phyloP scores from a whole-genome alignment of 2,797 vertebrate genomes.

The Naso thynnoides region DNA sequence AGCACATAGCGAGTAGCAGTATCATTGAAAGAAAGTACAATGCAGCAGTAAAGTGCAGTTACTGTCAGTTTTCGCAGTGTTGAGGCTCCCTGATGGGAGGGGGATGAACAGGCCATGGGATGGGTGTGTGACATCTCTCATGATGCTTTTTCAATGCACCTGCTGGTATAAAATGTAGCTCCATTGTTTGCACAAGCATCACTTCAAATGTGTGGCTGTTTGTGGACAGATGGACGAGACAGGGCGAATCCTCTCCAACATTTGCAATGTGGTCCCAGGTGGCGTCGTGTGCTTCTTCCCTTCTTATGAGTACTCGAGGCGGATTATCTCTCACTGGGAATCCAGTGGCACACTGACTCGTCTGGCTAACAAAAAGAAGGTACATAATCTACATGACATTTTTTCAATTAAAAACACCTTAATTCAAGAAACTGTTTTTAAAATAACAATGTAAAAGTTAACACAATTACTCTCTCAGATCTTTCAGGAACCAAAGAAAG shows the following conservation, averaged over 20 bases:
- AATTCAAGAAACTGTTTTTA: not conserved
- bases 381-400: constrained; percentile 52
- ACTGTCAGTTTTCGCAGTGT: too few relatives aligned
- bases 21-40: too few relatives aligned
- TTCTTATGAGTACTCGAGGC: constrained; percentile 93
- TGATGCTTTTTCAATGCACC: too few relatives aligned
- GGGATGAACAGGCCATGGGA: too few relatives aligned
- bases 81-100: too few relatives aligned
- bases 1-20: too few relatives aligned
- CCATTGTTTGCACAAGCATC: not conserved
- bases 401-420: not conserved
- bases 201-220: not conserved
- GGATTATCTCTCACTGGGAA: constrained; percentile 91
- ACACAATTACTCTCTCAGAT: constrained; percentile 80
- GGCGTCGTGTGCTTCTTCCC: constrained; percentile 97
- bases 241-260: constrained; percentile 91
- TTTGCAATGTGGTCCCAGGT: constrained; percentile 93
- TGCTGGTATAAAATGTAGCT: too few relatives aligned
- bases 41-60: too few relatives aligned
- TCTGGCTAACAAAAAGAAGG: constrained; percentile 92
- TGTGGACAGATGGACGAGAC: constrained; percentile 92
- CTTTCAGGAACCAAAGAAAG: constrained; percentile 95
- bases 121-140: too few relatives aligned
- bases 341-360: constrained; percentile 86
- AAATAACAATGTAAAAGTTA: not conserved